These are phyloP conservation scores for Chaenocephalus aceratus DNA, from an alignment of 2,113 vertebrate species.

Conservation along the genomic window DNA sequence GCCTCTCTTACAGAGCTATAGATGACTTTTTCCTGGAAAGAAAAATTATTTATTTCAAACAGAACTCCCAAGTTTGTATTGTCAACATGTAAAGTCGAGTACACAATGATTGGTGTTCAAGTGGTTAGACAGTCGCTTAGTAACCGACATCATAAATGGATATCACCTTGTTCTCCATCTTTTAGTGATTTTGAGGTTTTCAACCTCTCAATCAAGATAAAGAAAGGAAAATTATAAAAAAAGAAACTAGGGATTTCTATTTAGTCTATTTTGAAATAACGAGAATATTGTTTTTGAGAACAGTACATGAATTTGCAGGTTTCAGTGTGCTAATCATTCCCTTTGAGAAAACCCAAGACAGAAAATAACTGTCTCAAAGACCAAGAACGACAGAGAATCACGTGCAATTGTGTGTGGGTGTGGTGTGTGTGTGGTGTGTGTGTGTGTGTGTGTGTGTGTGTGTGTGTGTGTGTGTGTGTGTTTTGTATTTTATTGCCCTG, in stretches of 20 bases:
- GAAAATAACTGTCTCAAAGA: no score
- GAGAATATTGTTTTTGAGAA: background rate
- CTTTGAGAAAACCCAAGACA: no score
- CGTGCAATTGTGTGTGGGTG: background rate
- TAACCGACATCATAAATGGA: slow-evolving; percentile 23
- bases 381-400: no score
- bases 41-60: slow-evolving; percentile 33
- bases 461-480: background rate
- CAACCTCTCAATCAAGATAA: background rate
- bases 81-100: slow-evolving; percentile 20
- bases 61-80: slow-evolving; percentile 14
- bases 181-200: slow-evolving; percentile 22
- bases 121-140: slow-evolving; percentile 32
- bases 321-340: no score
- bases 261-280: no score
- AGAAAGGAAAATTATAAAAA: background rate
- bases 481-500: slow-evolving; percentile 54
- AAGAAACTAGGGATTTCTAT: background rate
- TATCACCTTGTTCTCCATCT: background rate
- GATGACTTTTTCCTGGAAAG: slow-evolving; percentile 35
- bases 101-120: background rate
- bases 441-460: slow-evolving; percentile 30
- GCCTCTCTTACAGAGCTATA: slow-evolving; percentile 37
- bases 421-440: background rate
- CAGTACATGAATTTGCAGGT: background rate